phyloP scores from a whole-genome alignment of 2,888 invertebrate species.

The Torymus aiolomorphi region DNA sequence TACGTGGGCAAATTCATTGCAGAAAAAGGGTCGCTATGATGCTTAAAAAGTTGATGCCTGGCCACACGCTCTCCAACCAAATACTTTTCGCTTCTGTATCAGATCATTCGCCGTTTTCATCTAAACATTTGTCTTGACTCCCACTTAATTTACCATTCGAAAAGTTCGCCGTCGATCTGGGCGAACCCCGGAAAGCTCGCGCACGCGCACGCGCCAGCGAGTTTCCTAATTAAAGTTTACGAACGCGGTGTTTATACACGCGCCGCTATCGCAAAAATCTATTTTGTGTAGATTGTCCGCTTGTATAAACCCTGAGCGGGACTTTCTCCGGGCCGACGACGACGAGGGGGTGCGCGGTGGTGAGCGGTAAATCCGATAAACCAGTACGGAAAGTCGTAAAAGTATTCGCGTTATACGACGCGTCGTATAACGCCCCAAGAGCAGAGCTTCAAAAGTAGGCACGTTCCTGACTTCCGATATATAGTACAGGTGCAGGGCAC shows the following conservation, averaged over 20 bases:
- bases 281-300: conserved; percentile 56
- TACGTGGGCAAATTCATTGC: too few relatives aligned
- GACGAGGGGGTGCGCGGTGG: too few relatives aligned
- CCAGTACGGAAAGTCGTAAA: conserved; percentile 59
- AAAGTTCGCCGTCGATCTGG: too few relatives aligned
- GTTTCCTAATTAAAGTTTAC: conserved; percentile 13
- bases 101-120: too few relatives aligned
- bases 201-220: not conserved
- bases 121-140: too few relatives aligned
- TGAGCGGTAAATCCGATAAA: conserved; percentile 59
- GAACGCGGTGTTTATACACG: not conserved
- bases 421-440: conserved; percentile 53
- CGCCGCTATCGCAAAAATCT: conserved; percentile 16
- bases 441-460: conserved; percentile 56
- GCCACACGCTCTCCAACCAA: too few relatives aligned
- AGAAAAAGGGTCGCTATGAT: too few relatives aligned
- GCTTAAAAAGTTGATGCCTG: too few relatives aligned
- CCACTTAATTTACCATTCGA: too few relatives aligned
- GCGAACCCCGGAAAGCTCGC: too few relatives aligned
- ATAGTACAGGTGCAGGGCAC: conserved; percentile 48
- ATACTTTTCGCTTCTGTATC: too few relatives aligned
- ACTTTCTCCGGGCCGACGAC: conserved; percentile 41
- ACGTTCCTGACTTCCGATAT: conserved; percentile 55
- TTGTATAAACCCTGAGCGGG: conserved; percentile 49
- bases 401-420: conserved; percentile 57